phyloP scores from a whole-genome alignment of 1,140 invertebrate genomes.

The Tenebrio molitor region DNA sequence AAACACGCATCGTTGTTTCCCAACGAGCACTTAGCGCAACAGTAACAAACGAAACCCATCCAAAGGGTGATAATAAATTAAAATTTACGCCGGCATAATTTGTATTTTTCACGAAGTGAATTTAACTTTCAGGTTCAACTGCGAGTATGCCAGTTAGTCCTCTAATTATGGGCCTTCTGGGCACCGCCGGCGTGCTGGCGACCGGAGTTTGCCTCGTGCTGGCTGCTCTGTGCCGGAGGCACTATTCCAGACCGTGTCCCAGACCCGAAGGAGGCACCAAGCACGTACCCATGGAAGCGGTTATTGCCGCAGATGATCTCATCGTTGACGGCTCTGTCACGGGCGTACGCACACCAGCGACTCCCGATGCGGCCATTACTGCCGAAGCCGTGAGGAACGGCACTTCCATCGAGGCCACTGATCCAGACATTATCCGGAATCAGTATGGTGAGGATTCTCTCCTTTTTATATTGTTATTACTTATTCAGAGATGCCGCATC shows the following conservation, averaged over 20 bases:
- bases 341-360: slow-evolving; percentile 58
- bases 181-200: slow-evolving; percentile 78
- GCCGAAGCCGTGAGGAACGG: slow-evolving; percentile 61
- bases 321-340: slow-evolving; percentile 64
- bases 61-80: background rate
- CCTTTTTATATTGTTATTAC: slow-evolving; percentile 43
- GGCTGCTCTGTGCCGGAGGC: slow-evolving; percentile 72
- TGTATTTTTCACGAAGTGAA: slow-evolving; percentile 1
- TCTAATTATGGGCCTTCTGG: slow-evolving; percentile 78
- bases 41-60: background rate
- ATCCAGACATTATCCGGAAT: slow-evolving; percentile 88
- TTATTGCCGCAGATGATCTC: slow-evolving; percentile 63
- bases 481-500: background rate
- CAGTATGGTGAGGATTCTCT: slow-evolving; percentile 78
- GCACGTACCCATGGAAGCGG: slow-evolving; percentile 72
- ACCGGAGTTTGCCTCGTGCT: slow-evolving; percentile 80
- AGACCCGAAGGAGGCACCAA: slow-evolving; percentile 71
- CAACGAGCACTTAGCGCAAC: too few species aligned
- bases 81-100: slow-evolving; percentile 12
- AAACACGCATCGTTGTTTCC: too few species aligned
- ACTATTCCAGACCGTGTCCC: slow-evolving; percentile 63
- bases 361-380: slow-evolving; percentile 54
- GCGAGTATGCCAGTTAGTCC: slow-evolving; percentile 76
- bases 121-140: slow-evolving; percentile 66
- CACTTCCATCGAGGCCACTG: slow-evolving; percentile 64